Base-by-base conservation (phyloP, 2,888 invertebrate species). In the Microchrysa polita region DNA sequence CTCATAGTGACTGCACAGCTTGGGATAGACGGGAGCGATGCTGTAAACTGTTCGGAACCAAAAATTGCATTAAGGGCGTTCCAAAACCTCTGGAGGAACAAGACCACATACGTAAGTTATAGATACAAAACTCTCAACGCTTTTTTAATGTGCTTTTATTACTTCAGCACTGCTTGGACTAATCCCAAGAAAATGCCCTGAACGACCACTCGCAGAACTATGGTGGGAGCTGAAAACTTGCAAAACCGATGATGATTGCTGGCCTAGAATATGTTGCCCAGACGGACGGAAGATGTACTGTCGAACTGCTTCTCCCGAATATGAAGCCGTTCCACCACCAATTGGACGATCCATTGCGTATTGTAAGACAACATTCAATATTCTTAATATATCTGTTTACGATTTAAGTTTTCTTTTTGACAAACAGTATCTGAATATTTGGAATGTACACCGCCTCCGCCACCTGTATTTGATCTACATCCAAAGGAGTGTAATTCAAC, bases 201-300 rank as follows among this genome's bases (percentile, higher is more conserved):
- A 85, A 34, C 86, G 90, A 67, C 90, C 91, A 1, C 83, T 93
- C 18, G 90, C 91, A 0, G 92, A 93, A 83, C 84, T 91, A 12
- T 86, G 91, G 78, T 89, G 92, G 81, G 90, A 91, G 74, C 88
- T 92, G 16, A 89, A 90, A 81, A 87, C 89, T 74, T 93, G 93
- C 80, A 86, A 87, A 78, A 85, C 85, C 0, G 93, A 93, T 80
- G 83, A 87, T 16, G 92, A 93, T 79, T 93, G 93, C 82, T 89
- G 90, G 87, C 91, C 92, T 14, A 86, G 93, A 27, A 88, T 93
- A 74, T 93, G 93, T 82, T 93, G 93, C 78, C 91, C 91, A 0
- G 93, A 92, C 81, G 90, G 88, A 77, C 83, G 83, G 1, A 88
- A 88, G 67, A 90, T 89, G 77, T 93, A 91, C 81, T 93, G 93